Evolutionary conservation across 2,888 invertebrate species (phyloP).

Genomic region (Hoplodrina ambigua): DNA sequence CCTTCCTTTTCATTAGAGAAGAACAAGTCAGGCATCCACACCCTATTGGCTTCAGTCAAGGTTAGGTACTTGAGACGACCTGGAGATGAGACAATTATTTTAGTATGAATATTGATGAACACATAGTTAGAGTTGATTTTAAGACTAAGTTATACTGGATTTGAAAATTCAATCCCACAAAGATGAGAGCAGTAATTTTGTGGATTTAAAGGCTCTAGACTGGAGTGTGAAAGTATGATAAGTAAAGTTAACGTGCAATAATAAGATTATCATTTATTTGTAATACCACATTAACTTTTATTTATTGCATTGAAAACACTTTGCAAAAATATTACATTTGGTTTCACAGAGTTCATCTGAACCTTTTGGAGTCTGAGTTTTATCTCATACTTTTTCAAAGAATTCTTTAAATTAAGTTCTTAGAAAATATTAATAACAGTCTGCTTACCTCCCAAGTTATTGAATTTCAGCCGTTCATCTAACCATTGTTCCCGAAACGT

Average conservation of each 20-base stretch:
- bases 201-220: conserved; percentile 2
- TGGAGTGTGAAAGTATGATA: background rate
- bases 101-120: background rate
- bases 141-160: background rate
- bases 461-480: conserved; percentile 97
- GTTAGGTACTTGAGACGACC: conserved; percentile 97
- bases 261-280: conserved; percentile 3
- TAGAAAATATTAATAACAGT: background rate
- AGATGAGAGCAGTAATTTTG: background rate
- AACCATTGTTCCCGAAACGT: conserved; percentile 99
- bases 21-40: conserved; percentile 99
- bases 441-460: conserved; percentile 94
- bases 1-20: conserved; percentile 99
- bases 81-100: conserved; percentile 68
- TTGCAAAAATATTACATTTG: background rate
- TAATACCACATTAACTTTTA: background rate
- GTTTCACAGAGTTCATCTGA: background rate
- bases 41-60: conserved; percentile 97
- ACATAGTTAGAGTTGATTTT: background rate
- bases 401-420: background rate
- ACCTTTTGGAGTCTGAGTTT: background rate
- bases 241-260: conserved; percentile 5
- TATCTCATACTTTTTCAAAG: background rate
- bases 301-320: conserved; percentile 4
- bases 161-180: background rate